A percentile compares a stretch with the other conserved stretches of the same genome.
Evolutionary conservation across 2,113 vertebrate genomes (phyloP).

Genomic region (Phoxinus phoxinus): DNA sequence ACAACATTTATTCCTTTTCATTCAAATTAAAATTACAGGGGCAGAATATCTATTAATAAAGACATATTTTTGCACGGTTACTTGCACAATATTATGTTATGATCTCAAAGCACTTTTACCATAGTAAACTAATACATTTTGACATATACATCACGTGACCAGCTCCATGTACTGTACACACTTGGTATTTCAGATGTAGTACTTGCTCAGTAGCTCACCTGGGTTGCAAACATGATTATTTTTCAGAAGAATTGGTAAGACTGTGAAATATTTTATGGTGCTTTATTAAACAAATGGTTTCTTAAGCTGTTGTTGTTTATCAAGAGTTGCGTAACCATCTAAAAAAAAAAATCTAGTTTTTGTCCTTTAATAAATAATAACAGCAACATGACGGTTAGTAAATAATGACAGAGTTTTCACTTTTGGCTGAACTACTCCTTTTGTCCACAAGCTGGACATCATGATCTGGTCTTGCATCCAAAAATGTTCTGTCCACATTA

Average conservation of each 20-base stretch:
- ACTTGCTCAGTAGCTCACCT: not conserved
- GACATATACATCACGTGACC: not conserved
- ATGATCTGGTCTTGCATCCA: not conserved
- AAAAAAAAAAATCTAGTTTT: not conserved
- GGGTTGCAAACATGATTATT: not conserved
- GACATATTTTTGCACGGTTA: not conserved
- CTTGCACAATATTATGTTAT: not conserved
- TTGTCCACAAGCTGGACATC: not conserved
- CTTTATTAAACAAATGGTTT: too few species aligned
- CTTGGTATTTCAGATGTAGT: too few species aligned
- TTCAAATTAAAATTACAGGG: not conserved
- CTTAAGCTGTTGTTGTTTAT: not conserved
- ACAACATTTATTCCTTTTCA: not conserved
- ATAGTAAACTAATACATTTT: not conserved
- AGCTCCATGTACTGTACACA: not conserved
- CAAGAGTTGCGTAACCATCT: not conserved
- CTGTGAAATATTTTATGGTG: not conserved
- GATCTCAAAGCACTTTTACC: not conserved
- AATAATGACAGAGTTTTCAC: not conserved
- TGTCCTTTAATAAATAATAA: not conserved
- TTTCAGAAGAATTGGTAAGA: not conserved
- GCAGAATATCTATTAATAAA: not conserved
- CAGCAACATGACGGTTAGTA: not conserved
- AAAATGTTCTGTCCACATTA: not conserved
- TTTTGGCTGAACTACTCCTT: not conserved